Base-by-base conservation (phyloP, 2,888 invertebrate genomes). In the Herminia tarsipennalis region DNA sequence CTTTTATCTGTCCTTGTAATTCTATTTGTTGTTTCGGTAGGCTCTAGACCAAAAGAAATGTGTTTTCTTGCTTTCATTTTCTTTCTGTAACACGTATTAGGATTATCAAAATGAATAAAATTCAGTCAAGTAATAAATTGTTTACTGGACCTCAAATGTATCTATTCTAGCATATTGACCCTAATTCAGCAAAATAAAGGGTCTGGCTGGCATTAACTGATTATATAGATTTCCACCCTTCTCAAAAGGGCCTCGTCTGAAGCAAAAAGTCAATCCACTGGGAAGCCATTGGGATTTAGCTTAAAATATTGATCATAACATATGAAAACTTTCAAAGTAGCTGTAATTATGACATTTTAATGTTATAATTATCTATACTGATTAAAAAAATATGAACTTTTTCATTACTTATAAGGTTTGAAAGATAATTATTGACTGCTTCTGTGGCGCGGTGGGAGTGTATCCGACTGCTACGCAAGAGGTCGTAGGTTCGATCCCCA, bases 161-260 rank as follows among this genome's bases (percentile, higher is more conserved):
- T 44, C 52, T 50, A 34, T 45, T 34, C 56, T 27, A 49, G 36
- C 43, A 51, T 56, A 59, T 64, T 55, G 61, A 54, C 38, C 59
- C 55, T 55, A 60, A 66, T 67, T 70, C 68, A 64, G 66, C 66
- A 65, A 67, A 70, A 70, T 70, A 70, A 67, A 67, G 68, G 74
- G 70, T 64, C 65, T 43, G 55, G 65, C 65, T 43, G 55, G 65
- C 68, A 71, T 65, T 62, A 65, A 58, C 62, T 75, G 75, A 73
- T 74, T 73, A 76, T 68, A 68, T 63, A 62, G 66, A 66, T 67
- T 68, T 66, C 73, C 73, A 73, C 74, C 77, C 76, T 75, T 69
- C 62, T 76, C 76, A 76, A 73, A 66, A 60, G 52, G 60, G 56
- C 50, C 41, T 56, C 52, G 55, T 47, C 50, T 59, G 60, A 64